A percentile compares a stretch with the other conserved stretches of the same genome.
Evolutionary conservation across 92 coral and sea anemone species (phyloP).

Genomic region (Palythoa grandis): DNA sequence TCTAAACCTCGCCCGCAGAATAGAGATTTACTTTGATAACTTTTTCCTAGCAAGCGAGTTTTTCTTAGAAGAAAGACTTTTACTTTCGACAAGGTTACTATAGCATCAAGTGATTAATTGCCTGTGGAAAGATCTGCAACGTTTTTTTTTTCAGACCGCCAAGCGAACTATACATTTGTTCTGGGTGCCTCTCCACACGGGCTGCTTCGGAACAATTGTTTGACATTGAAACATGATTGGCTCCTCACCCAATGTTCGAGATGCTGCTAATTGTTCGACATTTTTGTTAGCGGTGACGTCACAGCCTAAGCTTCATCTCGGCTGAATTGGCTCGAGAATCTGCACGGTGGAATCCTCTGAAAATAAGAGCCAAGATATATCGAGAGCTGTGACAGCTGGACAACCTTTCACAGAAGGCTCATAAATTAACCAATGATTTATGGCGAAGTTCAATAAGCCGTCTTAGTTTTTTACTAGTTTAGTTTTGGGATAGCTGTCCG

Average conservation of each 20-base stretch:
- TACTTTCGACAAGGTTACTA: not conserved
- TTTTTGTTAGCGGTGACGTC: constrained; percentile 37
- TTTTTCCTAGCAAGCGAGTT: not conserved
- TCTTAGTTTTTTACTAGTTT: constrained; percentile 10
- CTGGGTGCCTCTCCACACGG: not conserved
- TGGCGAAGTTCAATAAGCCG: not conserved
- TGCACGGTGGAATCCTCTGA: constrained; percentile 31
- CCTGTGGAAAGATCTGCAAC: not conserved
- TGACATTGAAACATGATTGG: constrained; percentile 33
- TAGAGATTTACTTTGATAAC: not conserved
- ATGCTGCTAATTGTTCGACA: not conserved
- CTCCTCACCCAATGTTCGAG: not conserved
- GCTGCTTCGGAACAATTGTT: constrained; percentile 19
- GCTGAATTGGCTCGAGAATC: not conserved
- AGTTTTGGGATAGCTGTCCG: constrained; percentile 17
- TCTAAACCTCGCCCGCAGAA: not conserved
- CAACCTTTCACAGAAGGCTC: not conserved
- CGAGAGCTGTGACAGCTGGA: not conserved
- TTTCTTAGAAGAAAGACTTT: not conserved
- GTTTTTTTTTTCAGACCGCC: not conserved
- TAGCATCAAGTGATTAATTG: not conserved
- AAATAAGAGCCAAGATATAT: not conserved
- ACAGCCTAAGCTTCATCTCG: constrained; percentile 1
- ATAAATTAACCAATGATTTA: not conserved
- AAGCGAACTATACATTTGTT: constrained; percentile 19